Evolutionary conservation across 2,113 vertebrate species (phyloP), one percentile per base, ranked within the genome.

Genomic region (Ancistrus triradiatus): DNA sequence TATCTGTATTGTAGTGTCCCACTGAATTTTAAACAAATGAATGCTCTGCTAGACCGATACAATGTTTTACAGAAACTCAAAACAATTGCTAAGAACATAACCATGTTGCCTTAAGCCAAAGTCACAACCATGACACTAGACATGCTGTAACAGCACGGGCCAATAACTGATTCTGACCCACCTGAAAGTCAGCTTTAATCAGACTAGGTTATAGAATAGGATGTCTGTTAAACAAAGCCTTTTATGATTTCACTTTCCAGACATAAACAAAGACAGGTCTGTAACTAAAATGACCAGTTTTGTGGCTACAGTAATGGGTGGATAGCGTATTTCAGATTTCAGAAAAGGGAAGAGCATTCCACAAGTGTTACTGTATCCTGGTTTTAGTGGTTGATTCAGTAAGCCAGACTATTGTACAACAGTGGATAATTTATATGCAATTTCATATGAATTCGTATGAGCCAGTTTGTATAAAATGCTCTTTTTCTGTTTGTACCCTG

Each of bases 171-270:
- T 56, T 22, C 21, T 24, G 19, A 15, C 33, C 40, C 13, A 27
- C 27, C 43, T 48, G 11, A 57, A 66, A 38, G 38, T 38, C 33
- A 24, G 1, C 43, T 57, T 27, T 44, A 58, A 56, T 46, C 40
- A 47, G 10, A 47, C 28, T 9, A 38, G 50, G 18, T n/a, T 13
- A 18, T 13, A 38, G 11, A 18, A 58, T 22, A 28, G n/a, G 14
- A 40, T 2, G 7, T 21, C 25, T 53, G 28, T 47, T 21, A n/a
- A 44, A 44, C 28, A 44, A 42, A 42, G 6, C n/a, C 27, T 7
- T 15, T 31, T 13, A 46, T 46, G 51, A 64, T 17, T 44, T 64
- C 49, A 43, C 31, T 55, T 53, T 46, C 51, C 21, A 27, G 63
- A 57, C 19, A 14, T 35, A 11, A 56, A 65, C 38, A 56, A 52